These are phyloP conservation scores for Trachymyrmex cornetzi DNA, from an alignment of 1,140 invertebrate genomes.

Conservation along the genomic window DNA sequence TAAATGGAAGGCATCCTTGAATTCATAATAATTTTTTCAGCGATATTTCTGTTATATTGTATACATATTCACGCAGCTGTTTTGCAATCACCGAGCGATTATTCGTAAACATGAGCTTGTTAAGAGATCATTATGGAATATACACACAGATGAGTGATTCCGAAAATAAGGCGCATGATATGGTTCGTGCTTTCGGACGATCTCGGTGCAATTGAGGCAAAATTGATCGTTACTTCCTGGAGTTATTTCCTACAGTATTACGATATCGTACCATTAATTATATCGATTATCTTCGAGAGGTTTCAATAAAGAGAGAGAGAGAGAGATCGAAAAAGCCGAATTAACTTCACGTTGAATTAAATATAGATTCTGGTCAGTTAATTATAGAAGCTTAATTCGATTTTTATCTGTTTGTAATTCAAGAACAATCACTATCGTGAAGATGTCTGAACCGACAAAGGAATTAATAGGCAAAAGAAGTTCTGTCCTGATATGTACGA, in stretches of 20 bases:
- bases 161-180: conserved; percentile 41
- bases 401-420: background rate
- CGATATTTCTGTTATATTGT: background rate
- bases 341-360: conserved; percentile 22
- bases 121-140: conserved; percentile 21
- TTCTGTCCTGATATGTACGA: background rate
- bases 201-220: conserved; percentile 29
- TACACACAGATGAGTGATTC: conserved; percentile 18
- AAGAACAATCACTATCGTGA: background rate
- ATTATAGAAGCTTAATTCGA: background rate
- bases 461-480: background rate
- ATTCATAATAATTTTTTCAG: background rate
- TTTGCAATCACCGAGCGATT: background rate
- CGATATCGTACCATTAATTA: conserved; percentile 20
- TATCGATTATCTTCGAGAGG: conserved; percentile 19
- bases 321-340: conserved; percentile 9
- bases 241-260: conserved; percentile 21
- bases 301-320: too few relatives aligned
- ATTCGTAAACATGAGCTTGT: conserved; percentile 32
- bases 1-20: background rate
- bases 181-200: conserved; percentile 16
- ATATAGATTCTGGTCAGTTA: background rate
- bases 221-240: conserved; percentile 39
- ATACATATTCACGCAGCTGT: background rate
- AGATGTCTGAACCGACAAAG: background rate